phyloP scores from a whole-genome alignment of 1,140 invertebrate species.

The Drosophila leontia region DNA sequence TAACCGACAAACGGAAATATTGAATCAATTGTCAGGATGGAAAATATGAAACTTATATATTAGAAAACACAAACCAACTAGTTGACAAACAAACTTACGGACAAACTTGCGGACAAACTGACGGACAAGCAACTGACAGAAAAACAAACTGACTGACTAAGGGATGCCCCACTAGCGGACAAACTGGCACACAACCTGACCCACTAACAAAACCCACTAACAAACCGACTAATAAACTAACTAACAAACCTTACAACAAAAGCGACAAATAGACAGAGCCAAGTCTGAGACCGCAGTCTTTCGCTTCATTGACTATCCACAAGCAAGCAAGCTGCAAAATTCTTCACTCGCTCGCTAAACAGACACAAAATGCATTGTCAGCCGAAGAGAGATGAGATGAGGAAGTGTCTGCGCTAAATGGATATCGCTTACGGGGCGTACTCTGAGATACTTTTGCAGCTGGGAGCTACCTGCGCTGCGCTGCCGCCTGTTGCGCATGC shows the following conservation, averaged over 20 bases:
- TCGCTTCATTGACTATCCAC: constrained; percentile 39
- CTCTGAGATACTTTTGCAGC: constrained; percentile 50
- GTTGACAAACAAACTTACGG: background rate
- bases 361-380: constrained; percentile 41
- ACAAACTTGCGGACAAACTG: background rate
- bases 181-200: background rate
- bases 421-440: constrained; percentile 66
- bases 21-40: background rate
- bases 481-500: constrained; percentile 58
- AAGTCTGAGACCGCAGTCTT: constrained; percentile 15
- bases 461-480: constrained; percentile 31
- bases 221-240: constrained; percentile 10
- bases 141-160: constrained; percentile 5
- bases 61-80: background rate
- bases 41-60: background rate
- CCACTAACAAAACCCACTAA: constrained; percentile 1
- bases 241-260: background rate
- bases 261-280: background rate
- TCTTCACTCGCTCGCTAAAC: constrained; percentile 50
- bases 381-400: constrained; percentile 19
- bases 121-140: background rate
- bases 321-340: constrained; percentile 39
- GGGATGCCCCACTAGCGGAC: background rate
- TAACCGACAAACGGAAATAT: background rate
- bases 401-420: constrained; percentile 56